phyloP scores from a whole-genome alignment of 2,888 invertebrate genomes.

The Ormyrus rosae region DNA sequence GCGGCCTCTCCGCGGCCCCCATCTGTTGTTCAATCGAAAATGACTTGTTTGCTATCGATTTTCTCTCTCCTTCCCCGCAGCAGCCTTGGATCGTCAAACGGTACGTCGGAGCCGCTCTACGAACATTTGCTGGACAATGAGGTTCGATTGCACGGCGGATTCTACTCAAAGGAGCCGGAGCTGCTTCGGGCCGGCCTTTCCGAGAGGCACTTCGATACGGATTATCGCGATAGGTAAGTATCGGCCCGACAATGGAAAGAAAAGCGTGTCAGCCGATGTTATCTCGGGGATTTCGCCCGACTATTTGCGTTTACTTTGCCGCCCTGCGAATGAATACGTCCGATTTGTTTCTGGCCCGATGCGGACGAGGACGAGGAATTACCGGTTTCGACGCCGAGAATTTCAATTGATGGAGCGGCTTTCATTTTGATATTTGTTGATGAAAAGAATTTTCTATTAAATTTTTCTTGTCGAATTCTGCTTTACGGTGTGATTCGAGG shows the following conservation, averaged over 20 bases:
- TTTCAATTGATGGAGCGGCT: too few relatives aligned
- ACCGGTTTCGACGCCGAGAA: too few relatives aligned
- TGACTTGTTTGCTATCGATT: conserved; percentile 44
- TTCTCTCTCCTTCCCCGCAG: neutral
- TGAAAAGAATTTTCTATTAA: too few relatives aligned
- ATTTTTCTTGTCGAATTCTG: too few relatives aligned
- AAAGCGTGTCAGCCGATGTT: too few relatives aligned
- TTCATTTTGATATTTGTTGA: too few relatives aligned
- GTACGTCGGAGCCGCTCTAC: conserved; percentile 67
- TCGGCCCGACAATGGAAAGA: neutral
- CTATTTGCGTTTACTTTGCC: too few relatives aligned
- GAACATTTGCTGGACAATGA: conserved; percentile 71
- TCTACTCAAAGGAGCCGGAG: conserved; percentile 69
- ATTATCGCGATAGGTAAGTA: conserved; percentile 46
- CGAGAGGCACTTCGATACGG: conserved; percentile 33
- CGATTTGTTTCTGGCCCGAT: too few relatives aligned
- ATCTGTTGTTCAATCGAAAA: conserved; percentile 36
- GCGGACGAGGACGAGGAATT: too few relatives aligned
- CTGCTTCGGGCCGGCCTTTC: conserved; percentile 22
- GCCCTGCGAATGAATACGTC: too few relatives aligned
- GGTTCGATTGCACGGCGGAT: conserved; percentile 66
- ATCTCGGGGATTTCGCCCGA: too few relatives aligned
- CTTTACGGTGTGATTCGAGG: too few relatives aligned
- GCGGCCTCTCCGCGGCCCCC: neutral
- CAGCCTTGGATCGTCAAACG: conserved; percentile 58